Evolutionary conservation across 2,113 vertebrate genomes (phyloP), one percentile per base, ranked within the genome.

Genomic region (Murina feae): DNA sequence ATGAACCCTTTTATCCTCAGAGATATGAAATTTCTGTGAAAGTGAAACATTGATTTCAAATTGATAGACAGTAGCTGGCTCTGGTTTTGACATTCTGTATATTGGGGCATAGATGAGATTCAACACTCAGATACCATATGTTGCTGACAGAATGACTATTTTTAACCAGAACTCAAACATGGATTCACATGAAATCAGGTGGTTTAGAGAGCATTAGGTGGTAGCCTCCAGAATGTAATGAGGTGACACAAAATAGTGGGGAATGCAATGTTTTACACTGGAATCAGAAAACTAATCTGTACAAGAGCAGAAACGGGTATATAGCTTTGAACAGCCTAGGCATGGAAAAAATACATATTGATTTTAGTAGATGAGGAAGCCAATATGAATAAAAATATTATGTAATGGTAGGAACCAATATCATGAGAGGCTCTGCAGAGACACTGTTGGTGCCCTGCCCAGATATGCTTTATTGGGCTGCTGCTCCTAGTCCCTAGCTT

Each of bases 31-130:
- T 95, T 96, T 78, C 39, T 85, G 42, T 92, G 86, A 91, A 89
- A 39, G 60, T 30, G 93, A 91, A 89, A 66, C 16, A 13, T 78
- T 82, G 47, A 82, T 93, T 95, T 94, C 84, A 96, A 93, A 39
- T 53, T 76, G 53, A 68, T 17, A 68, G n/a, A 75, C 39, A 66
- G 89, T 85, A 78, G 17, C 30, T 86, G 49, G 37, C 71, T 90
- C 85, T 94, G 75, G 92, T 91, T 65, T 92, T 94, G 39, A 94
- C 60, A 85, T 78, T 89, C 44, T 90, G 51, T 39, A 74, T 74
- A 79, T 1, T 58, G 7, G 13, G 44, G 23, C 79, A 47, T 89
- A 91, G 51, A 65, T 49, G 16, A 11, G 16, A 49, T 1, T 82
- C 49, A 96, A 82, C 8, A 30, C 13, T 76, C 25, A 85, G 72